Base-by-base conservation (phyloP, 2,888 invertebrate species). In the Callyntrura guangdongensis region DNA sequence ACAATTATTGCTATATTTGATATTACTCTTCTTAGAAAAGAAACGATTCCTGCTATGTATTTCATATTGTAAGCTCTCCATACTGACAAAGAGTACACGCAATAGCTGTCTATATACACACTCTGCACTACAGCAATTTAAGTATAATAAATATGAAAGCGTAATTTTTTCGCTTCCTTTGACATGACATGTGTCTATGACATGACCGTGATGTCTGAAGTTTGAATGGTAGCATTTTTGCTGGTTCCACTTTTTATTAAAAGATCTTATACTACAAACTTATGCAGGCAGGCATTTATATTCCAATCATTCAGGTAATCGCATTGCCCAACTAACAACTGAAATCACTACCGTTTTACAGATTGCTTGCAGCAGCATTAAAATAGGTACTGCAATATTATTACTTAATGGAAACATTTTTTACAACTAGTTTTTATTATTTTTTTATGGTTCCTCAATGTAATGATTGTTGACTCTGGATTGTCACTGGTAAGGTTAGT, bases 121-220 rank as follows among this genome's bases (percentile, higher is more conserved):
- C 4, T 22, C 25, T 11, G 20, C 59, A n/a, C n/a, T n/a, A n/a
- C 14, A n/a, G 14, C 59, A 14, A 59, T n/a, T n/a, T n/a, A n/a
- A 53, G 12, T 53, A 53, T 36, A 36, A 36, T 36, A 36, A 36
- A 36, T 6, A 36, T 36, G 36, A 36, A 36, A 36, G 36, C 36
- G 36, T 36, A 36, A 36, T 36, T 36, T 36, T 36, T 36, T 36
- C 36, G 36, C 36, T 36, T 36, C 36, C 36, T 36, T 36, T 36
- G 36, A 36, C 36, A 36, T 36, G 36, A 6, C 36, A 36, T 36
- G 36, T 36, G 36, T 36, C 36, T 59, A 59, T 59, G 59, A 59
- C 59, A 59, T 59, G 59, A 59, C 59, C 59, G 17, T 59, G 59
- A 59, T 59, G 17, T 59, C 59, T 59, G 59, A 59, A 59, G n/a